Evolutionary conservation across 1,140 invertebrate genomes (phyloP), one percentile per base, ranked within the genome.

Genomic region (Lordiphosa mommai): DNA sequence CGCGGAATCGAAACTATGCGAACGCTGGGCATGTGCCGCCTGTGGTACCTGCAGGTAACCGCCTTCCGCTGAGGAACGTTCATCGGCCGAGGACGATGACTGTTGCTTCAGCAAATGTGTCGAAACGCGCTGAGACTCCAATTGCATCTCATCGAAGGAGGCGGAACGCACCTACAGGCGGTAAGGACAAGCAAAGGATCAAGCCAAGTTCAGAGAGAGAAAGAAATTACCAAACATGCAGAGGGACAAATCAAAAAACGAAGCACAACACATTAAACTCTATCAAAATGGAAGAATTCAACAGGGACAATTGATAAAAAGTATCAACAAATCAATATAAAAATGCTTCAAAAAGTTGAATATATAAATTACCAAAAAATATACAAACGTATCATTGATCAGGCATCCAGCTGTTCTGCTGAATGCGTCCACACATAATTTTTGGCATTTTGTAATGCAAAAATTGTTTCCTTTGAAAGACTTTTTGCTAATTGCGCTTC

Each of bases 61-160:
- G 0, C 58, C 61, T 16, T 84, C 86, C 50, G 88, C 89, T 5
- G 88, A 88, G 16, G 20, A 23, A 23, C 88, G 86, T 33, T 90
- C 88, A 33, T 89, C 88, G 14, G 60, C 73, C 23, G 87, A 77
- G 2, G 76, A 72, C 1, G 85, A 80, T 8, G 88, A 80, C 20
- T 90, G 90, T 36, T 91, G 89, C 29, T 89, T 89, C 6, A 80
- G 71, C 36, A 89, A 88, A 70, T 88, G 33, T 72, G 72, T 88
- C 89, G 80, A 77, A 9, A 43, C 41, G 8, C 93, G 92, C 66
- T 94, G 93, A 16, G 93, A 92, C 68, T 95, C 94, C 72, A 96
- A 87, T 84, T 96, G 94, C 84, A 96, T 96, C 90, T 96, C 95
- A 90, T 96, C 95, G 90, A 96, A 96, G 48, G 95, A 96, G 32